These are phyloP conservation scores for Metallyticus violacea DNA, from an alignment of 2,888 invertebrate species.

Conservation along the genomic window DNA sequence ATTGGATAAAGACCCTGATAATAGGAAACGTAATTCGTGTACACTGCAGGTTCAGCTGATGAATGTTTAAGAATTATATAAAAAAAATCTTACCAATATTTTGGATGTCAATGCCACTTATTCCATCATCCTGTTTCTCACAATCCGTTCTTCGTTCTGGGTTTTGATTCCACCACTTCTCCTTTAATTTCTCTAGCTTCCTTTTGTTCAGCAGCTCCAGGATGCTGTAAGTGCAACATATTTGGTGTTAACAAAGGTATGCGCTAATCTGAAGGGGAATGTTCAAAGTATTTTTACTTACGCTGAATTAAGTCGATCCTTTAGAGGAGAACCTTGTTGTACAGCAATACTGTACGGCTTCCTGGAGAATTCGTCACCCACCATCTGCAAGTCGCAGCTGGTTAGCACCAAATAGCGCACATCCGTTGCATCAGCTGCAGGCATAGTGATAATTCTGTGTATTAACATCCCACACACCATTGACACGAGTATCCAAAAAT, in stretches of 20 bases:
- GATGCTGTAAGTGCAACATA: slow-evolving; percentile 60
- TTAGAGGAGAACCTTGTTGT: slow-evolving; percentile 90
- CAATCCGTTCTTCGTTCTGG: slow-evolving; percentile 68
- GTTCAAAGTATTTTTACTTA: slow-evolving; percentile 52
- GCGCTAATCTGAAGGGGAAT: not conserved
- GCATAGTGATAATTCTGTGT: too few species aligned
- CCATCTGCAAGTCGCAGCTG: slow-evolving; percentile 84
- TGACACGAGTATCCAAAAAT: too few species aligned
- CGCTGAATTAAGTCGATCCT: slow-evolving; percentile 94
- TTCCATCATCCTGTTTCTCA: slow-evolving; percentile 86
- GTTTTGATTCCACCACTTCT: slow-evolving; percentile 95
- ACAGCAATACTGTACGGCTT: slow-evolving; percentile 98
- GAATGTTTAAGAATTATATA: too few species aligned
- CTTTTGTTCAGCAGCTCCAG: slow-evolving; percentile 90
- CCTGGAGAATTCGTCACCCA: slow-evolving; percentile 95
- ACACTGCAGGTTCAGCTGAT: too few species aligned
- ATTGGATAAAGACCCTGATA: too few species aligned
- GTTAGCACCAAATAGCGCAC: slow-evolving; percentile 77
- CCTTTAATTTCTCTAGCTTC: slow-evolving; percentile 88
- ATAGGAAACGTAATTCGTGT: too few species aligned
- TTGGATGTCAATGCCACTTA: slow-evolving; percentile 95
- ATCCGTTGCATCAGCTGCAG: slow-evolving; percentile 83
- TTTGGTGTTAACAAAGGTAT: not conserved
- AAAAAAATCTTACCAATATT: slow-evolving; percentile 89
- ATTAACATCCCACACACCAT: too few species aligned